Evolutionary conservation across 2,888 invertebrate species (phyloP), one percentile per base, ranked within the genome.

Genomic region (Eretmocerus hayati): DNA sequence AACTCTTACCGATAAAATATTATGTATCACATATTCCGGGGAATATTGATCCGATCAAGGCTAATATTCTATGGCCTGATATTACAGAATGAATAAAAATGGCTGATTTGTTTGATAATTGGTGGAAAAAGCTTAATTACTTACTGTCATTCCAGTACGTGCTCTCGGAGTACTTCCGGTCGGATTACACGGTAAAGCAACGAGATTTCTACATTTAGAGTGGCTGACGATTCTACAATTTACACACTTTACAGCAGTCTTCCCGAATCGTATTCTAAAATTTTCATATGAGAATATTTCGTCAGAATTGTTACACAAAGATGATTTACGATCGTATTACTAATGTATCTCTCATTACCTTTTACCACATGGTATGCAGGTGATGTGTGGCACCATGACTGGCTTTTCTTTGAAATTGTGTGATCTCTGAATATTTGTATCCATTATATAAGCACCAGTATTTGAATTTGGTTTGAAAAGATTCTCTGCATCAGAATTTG

Each of bases 151-250:
- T n/a, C n/a, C n/a, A n/a, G n/a, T n/a, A n/a, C n/a, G n/a, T n/a
- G n/a, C n/a, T n/a, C n/a, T n/a, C n/a, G n/a, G n/a, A n/a, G n/a
- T n/a, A n/a, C n/a, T n/a, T n/a, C n/a, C n/a, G n/a, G n/a, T n/a
- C n/a, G n/a, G 88, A 58, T 94, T 82, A 74, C 96, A 96, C 2
- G 93, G 92, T 54, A 92, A 75, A 13, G 90, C 87, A 48, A 93
- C 77, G 59, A 82, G 73, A 49, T 85, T 81, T 65, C 85, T 87
- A 66, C 95, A 96, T 66, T 90, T 89, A 3, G 81, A 74, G 71
- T 95, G 95, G 62, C 90, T 85, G 46, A 85, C 81, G 32, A 88
- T 83, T 22, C 85, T 81, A 62, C 95, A 96, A 59, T 87, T 85
- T 64, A 82, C 81, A 65, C 95, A 96, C 69, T 87, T 89, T 54